Evolutionary conservation across 1,140 invertebrate species (phyloP).

Genomic region (Tenebrio molitor): DNA sequence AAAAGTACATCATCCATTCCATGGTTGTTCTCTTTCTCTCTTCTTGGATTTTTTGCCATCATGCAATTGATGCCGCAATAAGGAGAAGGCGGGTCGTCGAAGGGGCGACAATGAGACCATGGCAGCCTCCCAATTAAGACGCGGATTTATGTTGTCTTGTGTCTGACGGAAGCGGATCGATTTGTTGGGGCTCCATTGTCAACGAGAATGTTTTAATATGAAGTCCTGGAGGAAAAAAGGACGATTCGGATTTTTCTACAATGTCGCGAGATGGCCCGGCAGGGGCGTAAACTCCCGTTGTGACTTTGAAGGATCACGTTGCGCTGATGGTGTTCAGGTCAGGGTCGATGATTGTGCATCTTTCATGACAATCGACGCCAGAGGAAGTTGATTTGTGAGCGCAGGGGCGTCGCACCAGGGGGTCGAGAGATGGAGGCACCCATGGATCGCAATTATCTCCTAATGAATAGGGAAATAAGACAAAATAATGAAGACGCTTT

Average conservation of each 20-base stretch:
- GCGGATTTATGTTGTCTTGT: neutral
- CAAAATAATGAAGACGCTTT: too few species aligned
- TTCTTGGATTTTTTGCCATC: neutral
- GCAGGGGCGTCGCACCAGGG: too few species aligned
- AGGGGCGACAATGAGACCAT: neutral
- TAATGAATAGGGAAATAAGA: too few species aligned
- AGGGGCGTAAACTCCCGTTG: neutral
- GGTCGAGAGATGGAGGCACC: too few species aligned
- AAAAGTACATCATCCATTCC: neutral
- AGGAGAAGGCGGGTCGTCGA: neutral
- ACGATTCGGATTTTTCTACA: neutral
- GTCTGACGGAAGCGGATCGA: too few species aligned
- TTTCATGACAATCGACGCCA: neutral
- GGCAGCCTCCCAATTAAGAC: neutral
- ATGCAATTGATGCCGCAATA: neutral
- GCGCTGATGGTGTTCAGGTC: neutral
- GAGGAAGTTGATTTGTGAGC: too few species aligned
- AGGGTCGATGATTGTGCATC: constrained; percentile 1
- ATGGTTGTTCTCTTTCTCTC: too few species aligned
- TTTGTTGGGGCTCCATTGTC: too few species aligned
- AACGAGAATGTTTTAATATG: too few species aligned
- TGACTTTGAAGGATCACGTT: neutral
- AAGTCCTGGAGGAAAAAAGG: too few species aligned
- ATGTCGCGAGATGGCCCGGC: neutral
- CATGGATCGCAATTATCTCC: too few species aligned